Percentiles rank a stretch among this genome's conserved stretches.
These are phyloP conservation scores for Mimachlamys varia DNA, from an alignment of 2,888 invertebrate species.

Conservation along the genomic window DNA sequence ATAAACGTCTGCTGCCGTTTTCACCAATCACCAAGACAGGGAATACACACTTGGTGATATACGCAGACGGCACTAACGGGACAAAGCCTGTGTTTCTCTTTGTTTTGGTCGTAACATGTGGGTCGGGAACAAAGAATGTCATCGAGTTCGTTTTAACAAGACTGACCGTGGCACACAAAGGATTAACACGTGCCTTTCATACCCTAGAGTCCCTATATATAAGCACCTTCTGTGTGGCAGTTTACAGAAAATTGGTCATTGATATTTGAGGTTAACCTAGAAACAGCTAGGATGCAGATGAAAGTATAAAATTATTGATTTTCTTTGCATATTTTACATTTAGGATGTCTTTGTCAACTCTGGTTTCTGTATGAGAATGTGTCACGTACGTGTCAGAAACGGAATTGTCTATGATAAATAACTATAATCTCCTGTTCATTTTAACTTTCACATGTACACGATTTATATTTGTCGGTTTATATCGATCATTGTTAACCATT, in stretches of 20 bases:
- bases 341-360: neutral
- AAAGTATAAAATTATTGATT: constrained; percentile 8
- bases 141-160: neutral
- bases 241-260: neutral
- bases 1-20: neutral
- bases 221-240: neutral
- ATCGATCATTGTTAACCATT: too few relatives aligned
- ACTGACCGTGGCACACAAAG: neutral
- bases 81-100: neutral
- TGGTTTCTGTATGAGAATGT: neutral
- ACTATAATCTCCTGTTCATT: too few relatives aligned
- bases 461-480: too few relatives aligned
- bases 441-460: too few relatives aligned
- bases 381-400: too few relatives aligned
- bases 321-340: neutral
- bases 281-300: constrained; percentile 12
- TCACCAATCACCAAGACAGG: neutral
- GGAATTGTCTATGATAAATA: too few relatives aligned
- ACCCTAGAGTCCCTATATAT: neutral
- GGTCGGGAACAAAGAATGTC: neutral
- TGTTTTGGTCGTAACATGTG: constrained; percentile 32
- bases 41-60: neutral
- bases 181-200: neutral
- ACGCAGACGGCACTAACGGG: neutral
- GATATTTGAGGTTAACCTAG: neutral